These are phyloP conservation scores for Ganaspis sp. DNA, from an alignment of 1,140 invertebrate genomes.

Conservation along the genomic window DNA sequence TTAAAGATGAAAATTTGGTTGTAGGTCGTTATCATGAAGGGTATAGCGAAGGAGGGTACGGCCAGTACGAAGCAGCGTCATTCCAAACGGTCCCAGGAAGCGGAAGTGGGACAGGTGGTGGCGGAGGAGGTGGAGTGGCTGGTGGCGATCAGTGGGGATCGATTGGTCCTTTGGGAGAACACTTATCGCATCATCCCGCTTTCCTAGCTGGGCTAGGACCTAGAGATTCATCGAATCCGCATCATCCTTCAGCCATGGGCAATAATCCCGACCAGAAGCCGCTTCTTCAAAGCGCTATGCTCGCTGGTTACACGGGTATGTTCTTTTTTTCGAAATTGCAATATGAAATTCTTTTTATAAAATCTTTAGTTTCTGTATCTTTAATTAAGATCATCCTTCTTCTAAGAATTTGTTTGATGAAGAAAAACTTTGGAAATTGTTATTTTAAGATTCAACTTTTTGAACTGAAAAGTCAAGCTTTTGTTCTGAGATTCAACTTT, in stretches of 20 bases:
- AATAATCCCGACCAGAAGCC: conserved; percentile 83
- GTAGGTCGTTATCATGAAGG: conserved; percentile 82
- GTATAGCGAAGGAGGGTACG: conserved; percentile 80
- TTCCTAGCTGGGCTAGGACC: conserved; percentile 78
- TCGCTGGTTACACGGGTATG: conserved; percentile 83
- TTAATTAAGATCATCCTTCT: too few relatives aligned
- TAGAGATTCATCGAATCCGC: conserved; percentile 73
- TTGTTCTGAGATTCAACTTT: too few relatives aligned
- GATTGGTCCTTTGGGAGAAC: conserved; percentile 71
- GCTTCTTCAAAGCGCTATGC: conserved; percentile 83
- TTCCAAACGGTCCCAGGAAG: conserved; percentile 89
- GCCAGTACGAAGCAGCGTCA: conserved; percentile 83
- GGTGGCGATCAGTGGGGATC: conserved; percentile 69
- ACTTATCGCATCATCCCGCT: conserved; percentile 80
- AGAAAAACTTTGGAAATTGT: too few relatives aligned
- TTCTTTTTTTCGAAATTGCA: conserved; percentile 29
- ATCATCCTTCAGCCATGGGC: conserved; percentile 73
- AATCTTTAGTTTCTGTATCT: too few relatives aligned
- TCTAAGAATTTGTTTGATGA: too few relatives aligned
- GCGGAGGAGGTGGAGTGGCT: conserved; percentile 74
- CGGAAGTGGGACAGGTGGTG: conserved; percentile 77
- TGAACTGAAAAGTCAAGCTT: too few relatives aligned
- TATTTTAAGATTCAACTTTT: too few relatives aligned
- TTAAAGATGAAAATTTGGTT: conserved; percentile 35
- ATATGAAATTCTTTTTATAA: too few relatives aligned